Evolutionary conservation across 2,888 invertebrate species (phyloP), one percentile per base, ranked within the genome.

Genomic region (Caenorhabditis virilis): DNA sequence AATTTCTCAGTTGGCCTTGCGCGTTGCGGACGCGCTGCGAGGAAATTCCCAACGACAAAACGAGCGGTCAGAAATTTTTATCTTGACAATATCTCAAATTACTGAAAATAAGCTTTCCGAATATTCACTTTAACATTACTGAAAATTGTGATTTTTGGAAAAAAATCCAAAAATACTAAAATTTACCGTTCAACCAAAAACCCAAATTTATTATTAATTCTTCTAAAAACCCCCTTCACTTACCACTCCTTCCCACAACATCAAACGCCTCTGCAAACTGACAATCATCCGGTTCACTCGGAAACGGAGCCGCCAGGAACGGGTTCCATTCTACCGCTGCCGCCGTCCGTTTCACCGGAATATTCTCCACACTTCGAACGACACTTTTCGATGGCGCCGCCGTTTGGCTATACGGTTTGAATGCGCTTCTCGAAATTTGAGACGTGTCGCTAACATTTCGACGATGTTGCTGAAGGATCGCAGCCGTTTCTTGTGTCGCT

Each of bases 231-330:
- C n/a, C n/a, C n/a, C n/a, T n/a, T n/a, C n/a, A n/a, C 45, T 20
- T 15, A 62, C 55, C 56, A 51, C 26, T 59, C 39, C 51, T 64
- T 16, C 51, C 48, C 23, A 69, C 45, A 36, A 57, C 65, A 41
- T 69, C 62, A 27, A 69, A 69, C 22, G 49, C 60, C 22, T 49
- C 25, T 47, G 57, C 65, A 38, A 66, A 69, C 23, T 53, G 45
- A 11, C 45, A 45, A 26, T 69, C 69, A 23, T 65, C 62, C 61
- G 56, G 61, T 16, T 23, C 23, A 7, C 36, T 48, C 4, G 59
- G 58, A 25, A 61, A 72, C 7, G 75, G 78, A 5, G 77, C 70
- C n/a, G 66, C 64, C 16, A 74, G 54, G 52, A 77, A 78, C 1
- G 78, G 78, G 56, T 78, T 80, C 69, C 76, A 78, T 39, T 60